phyloP scores from a whole-genome alignment of 2,113 vertebrate species.

The Etheostoma cragini region DNA sequence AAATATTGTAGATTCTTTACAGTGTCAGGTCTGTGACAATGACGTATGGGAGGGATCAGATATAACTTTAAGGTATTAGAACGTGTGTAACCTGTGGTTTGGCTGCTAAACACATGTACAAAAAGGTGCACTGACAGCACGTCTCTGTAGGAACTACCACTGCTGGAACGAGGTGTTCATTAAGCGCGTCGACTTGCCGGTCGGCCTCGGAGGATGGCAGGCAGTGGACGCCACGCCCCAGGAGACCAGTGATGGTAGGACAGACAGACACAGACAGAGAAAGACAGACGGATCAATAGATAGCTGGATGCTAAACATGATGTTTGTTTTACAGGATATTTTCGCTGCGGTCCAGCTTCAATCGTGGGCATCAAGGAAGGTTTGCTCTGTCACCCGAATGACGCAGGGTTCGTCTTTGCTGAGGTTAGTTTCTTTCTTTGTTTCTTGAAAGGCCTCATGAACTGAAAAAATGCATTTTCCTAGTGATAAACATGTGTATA shows the following conservation, averaged over 20 bases:
- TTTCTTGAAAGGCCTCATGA: too few relatives aligned
- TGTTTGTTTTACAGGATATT: slow-evolving; percentile 84
- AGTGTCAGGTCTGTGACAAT: too few relatives aligned
- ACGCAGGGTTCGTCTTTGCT: slow-evolving; percentile 89
- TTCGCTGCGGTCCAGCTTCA: slow-evolving; percentile 91
- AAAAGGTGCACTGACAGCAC: not conserved
- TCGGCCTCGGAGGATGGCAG: slow-evolving; percentile 91
- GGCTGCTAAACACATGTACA: not conserved
- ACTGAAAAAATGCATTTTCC: not conserved
- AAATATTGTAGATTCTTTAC: too few relatives aligned
- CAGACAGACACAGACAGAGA: not conserved
- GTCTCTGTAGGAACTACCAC: slow-evolving; percentile 91
- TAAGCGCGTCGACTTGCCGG: slow-evolving; percentile 86
- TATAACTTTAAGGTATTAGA: too few relatives aligned
- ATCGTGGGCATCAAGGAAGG: slow-evolving; percentile 89
- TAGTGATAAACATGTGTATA: too few relatives aligned
- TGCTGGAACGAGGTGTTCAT: slow-evolving; percentile 95
- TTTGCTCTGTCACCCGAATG: slow-evolving; percentile 87
- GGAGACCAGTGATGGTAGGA: slow-evolving; percentile 93
- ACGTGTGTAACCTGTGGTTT: too few relatives aligned
- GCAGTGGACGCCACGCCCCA: slow-evolving; percentile 94
- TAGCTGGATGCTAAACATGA: not conserved
- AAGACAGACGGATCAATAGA: not conserved
- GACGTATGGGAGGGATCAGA: too few relatives aligned
- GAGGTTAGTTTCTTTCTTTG: slow-evolving; percentile 81